phyloP scores from a whole-genome alignment of 2,888 invertebrate species.

The Drosophila macrospina region DNA sequence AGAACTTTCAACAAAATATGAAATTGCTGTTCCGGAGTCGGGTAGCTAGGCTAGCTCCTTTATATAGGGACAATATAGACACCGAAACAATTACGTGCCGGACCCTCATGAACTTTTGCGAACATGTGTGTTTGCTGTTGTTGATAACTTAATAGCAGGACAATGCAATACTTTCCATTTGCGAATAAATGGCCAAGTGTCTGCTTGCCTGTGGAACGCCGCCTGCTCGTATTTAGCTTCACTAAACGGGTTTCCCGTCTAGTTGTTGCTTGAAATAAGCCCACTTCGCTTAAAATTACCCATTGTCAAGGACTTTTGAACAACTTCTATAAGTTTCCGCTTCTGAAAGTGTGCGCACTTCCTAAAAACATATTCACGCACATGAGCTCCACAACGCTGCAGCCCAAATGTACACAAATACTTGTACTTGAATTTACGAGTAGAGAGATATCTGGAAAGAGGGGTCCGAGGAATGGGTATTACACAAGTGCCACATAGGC shows the following conservation, averaged over 20 bases:
- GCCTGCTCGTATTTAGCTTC: constrained; percentile 5
- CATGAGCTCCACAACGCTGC: background rate
- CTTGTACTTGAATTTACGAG: constrained; percentile 3
- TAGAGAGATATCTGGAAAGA: background rate
- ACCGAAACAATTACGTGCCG: constrained; percentile 39
- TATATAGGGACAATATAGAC: constrained; percentile 24
- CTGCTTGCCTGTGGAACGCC: constrained; percentile 5
- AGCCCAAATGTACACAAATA: background rate
- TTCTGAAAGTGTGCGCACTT: constrained; percentile 31
- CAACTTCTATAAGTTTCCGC: constrained; percentile 63
- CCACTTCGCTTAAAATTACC: constrained; percentile 64
- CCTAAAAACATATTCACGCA: constrained; percentile 5
- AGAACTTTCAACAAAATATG: constrained; percentile 52
- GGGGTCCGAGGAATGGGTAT: background rate
- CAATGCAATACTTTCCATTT: constrained; percentile 63
- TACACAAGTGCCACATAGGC: background rate
- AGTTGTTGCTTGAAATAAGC: constrained; percentile 51
- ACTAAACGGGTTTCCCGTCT: constrained; percentile 7
- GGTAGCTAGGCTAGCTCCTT: background rate
- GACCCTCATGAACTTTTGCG: constrained; percentile 36
- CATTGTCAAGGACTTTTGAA: constrained; percentile 71
- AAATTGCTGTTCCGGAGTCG: constrained; percentile 33
- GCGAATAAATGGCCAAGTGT: constrained; percentile 54
- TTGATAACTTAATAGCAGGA: constrained; percentile 79
- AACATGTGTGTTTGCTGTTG: constrained; percentile 57